Percentiles rank a stretch among this genome's conserved stretches.
Conservation (phyloP, 2,797 vertebrate species). For the Meriones psammophilus region DNA sequence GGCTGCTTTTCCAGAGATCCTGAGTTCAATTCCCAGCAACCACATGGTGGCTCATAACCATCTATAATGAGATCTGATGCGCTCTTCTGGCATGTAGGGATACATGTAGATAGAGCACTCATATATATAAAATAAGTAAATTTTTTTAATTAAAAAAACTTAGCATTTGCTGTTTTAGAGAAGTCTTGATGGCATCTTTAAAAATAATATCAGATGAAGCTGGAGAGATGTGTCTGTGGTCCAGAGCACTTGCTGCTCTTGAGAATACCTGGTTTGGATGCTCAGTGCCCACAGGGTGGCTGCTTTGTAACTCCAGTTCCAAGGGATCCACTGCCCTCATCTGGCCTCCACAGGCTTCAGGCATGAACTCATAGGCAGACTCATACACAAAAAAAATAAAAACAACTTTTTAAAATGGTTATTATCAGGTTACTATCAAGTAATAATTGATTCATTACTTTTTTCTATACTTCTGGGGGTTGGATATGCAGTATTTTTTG, state of each 20-base stretch:
- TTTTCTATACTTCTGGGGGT: slow-evolving; percentile 49
- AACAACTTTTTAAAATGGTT: background rate
- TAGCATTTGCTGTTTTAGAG: background rate
- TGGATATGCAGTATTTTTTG: background rate
- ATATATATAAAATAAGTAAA: no score
- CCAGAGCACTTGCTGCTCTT: background rate
- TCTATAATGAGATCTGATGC: no score
- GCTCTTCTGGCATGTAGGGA: no score
- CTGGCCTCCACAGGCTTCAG: background rate
- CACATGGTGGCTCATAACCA: no score
- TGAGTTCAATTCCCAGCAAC: no score
- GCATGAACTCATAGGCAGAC: background rate
- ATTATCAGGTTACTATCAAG: background rate
- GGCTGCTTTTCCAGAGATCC: no score
- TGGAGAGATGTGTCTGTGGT: background rate
- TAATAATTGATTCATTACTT: background rate
- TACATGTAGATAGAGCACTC: no score
- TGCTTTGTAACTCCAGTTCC: background rate
- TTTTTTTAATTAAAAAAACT: no score
- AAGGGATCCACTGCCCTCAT: background rate
- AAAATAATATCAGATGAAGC: slow-evolving; percentile 13
- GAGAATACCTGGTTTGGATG: background rate
- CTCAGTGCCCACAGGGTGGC: background rate
- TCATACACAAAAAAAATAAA: background rate
- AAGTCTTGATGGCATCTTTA: slow-evolving; percentile 3